A percentile compares a stretch with the other conserved stretches of the same genome.
Evolutionary conservation across 2,888 invertebrate species (phyloP).

Genomic region (Hermaeophaga mercurialis): DNA sequence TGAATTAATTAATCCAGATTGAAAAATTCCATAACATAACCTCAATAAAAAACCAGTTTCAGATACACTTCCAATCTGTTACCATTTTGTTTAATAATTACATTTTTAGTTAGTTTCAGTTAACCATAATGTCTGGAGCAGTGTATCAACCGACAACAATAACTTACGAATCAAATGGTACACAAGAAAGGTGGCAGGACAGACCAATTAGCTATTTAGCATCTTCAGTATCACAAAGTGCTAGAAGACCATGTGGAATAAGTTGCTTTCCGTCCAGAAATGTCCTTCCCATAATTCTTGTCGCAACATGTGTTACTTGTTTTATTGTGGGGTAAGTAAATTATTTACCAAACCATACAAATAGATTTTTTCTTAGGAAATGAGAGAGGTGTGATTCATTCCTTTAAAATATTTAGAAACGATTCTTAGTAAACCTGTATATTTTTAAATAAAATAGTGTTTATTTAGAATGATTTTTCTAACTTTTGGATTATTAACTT

Average conservation of each 20-base stretch:
- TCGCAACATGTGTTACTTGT: constrained; percentile 52
- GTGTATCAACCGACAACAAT: constrained; percentile 82
- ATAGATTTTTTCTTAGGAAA: no score
- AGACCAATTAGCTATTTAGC: constrained; percentile 56
- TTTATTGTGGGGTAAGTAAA: constrained; percentile 52
- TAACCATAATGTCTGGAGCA: constrained; percentile 59
- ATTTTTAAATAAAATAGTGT: no score
- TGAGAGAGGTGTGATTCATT: no score
- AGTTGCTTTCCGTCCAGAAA: constrained; percentile 52
- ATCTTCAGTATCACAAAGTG: constrained; percentile 60
- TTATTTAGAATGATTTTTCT: no score
- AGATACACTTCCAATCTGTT: constrained; percentile 13
- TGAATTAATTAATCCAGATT: constrained; percentile 2
- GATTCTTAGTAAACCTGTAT: no score
- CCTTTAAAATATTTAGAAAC: no score
- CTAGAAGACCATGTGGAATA: constrained; percentile 64
- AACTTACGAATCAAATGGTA: constrained; percentile 66
- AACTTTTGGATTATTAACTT: no score
- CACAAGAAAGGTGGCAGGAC: constrained; percentile 53
- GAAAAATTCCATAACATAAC: constrained; percentile 24
- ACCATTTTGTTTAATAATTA: not conserved
- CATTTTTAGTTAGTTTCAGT: not conserved
- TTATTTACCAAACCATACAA: no score
- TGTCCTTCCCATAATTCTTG: constrained; percentile 50
- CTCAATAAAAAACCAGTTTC: constrained; percentile 22